phyloP scores from a whole-genome alignment of 2,113 vertebrate genomes.

The Silurus meridionalis region DNA sequence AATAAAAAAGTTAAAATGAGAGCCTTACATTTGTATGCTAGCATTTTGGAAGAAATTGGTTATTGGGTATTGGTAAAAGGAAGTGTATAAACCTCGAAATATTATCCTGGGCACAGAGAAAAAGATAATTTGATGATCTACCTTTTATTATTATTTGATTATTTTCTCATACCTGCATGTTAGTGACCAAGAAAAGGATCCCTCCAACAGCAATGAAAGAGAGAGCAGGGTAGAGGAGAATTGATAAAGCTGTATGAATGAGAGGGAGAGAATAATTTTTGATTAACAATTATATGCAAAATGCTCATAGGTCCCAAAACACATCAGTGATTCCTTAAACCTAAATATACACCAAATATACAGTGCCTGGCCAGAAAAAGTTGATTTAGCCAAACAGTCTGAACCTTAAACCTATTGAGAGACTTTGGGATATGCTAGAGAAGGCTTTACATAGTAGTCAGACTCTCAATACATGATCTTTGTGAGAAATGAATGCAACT shows the following conservation, averaged over 20 bases:
- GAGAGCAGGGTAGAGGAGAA: conserved; percentile 84
- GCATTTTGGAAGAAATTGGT: background rate
- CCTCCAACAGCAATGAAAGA: conserved; percentile 79
- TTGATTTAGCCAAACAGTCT: too few relatives aligned
- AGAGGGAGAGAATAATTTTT: background rate
- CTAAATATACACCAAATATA: background rate
- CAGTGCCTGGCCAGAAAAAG: too few relatives aligned
- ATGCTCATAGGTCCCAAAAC: background rate
- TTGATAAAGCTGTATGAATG: conserved; percentile 64
- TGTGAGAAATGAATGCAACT: too few relatives aligned
- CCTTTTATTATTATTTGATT: background rate
- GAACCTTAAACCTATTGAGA: too few relatives aligned
- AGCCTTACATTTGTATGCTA: background rate
- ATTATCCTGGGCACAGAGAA: background rate
- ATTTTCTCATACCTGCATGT: conserved; percentile 82
- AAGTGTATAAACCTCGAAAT: background rate
- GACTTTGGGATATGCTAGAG: too few relatives aligned
- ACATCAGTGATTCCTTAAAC: background rate
- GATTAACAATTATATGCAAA: background rate
- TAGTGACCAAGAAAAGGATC: conserved; percentile 86
- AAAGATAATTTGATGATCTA: background rate
- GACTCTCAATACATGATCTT: too few relatives aligned
- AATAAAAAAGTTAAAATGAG: background rate
- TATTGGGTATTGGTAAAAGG: background rate
- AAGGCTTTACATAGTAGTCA: too few relatives aligned